Conservation (phyloP, 1,140 invertebrate genomes). For the Ceratosolen fusciceps region DNA sequence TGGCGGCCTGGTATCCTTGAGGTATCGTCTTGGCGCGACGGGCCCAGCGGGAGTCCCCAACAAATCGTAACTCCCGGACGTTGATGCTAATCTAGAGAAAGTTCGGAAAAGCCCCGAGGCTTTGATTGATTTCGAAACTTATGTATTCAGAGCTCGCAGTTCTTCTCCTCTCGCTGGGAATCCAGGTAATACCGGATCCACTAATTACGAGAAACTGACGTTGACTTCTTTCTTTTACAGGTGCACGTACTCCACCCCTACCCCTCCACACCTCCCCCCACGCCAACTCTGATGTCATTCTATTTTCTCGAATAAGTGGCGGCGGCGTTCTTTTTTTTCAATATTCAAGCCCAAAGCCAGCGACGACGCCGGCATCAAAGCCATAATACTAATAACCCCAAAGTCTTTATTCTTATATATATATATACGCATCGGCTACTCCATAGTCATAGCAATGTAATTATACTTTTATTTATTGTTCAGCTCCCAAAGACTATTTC, state of each 20-base stretch:
- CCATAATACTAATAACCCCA: too few species aligned
- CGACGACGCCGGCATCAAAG: too few species aligned
- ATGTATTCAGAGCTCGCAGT: slow-evolving; percentile 29
- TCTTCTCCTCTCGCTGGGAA: background rate
- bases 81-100: slow-evolving; percentile 71
- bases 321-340: too few species aligned
- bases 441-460: too few species aligned
- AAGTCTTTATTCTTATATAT: too few species aligned
- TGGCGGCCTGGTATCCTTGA: slow-evolving; percentile 37
- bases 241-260: background rate
- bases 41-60: slow-evolving; percentile 65
- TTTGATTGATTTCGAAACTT: slow-evolving; percentile 58
- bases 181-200: background rate
- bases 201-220: background rate
- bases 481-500: too few species aligned
- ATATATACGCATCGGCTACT: too few species aligned
- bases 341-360: too few species aligned
- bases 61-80: slow-evolving; percentile 69
- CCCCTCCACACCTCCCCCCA: too few species aligned
- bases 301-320: too few species aligned
- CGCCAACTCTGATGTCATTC: too few species aligned
- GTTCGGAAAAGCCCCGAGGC: slow-evolving; percentile 64
- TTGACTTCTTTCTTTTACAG: background rate
- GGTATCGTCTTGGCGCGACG: slow-evolving; percentile 49
- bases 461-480: too few species aligned